Evolutionary conservation across 64 coral and sea anemone species (phyloP), one percentile per base, ranked within the genome.

Genomic region (Actinia tenebrosa): DNA sequence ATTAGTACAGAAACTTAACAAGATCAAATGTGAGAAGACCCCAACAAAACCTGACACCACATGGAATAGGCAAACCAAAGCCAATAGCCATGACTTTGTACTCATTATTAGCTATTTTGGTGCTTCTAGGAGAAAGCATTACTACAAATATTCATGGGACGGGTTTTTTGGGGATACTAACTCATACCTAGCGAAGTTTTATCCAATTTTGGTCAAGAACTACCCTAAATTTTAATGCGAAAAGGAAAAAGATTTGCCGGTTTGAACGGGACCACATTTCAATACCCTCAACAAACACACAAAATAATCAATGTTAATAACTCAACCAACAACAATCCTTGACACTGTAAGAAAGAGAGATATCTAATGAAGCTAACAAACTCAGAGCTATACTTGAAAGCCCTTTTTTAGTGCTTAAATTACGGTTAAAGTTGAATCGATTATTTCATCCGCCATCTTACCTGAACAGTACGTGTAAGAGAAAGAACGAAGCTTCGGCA

Each of bases 381-480:
- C n/a, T 10, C 23, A 75, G 25, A 75, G 13, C 14, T 2, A 75
- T 10, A 3, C 69, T 14, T 8, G 20, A 25, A 75, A 75, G 42
- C 11, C 6, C 26, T 75, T 42, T 4, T 81, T n/a, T 81, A 4
- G 20, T 16, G 50, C 4, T 81, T 50, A 50, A 81, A 50, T 81
- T 50, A 50, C 79, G 42, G 44, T 53, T 81, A 53, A 52, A 81
- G 53, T 3, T 81, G 17, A 50, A 45, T 22, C 44, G 1, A 50
- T 19, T 16, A 81, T 50, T 68, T 13, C 27, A 44, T 80, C 94
- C 88, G 85, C 94, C 94, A 96, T 93, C 94, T 95, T 92, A 95
- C 94, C 91, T 88, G 45, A 87, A 68, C 87, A 46, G 81, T 78
- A 83, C 85, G 94, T 88, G 86, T 92, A 96, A 93, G 88, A 96